These are phyloP conservation scores for Nomada lathburiana DNA, from an alignment of 2,888 invertebrate species.

Conservation along the genomic window DNA sequence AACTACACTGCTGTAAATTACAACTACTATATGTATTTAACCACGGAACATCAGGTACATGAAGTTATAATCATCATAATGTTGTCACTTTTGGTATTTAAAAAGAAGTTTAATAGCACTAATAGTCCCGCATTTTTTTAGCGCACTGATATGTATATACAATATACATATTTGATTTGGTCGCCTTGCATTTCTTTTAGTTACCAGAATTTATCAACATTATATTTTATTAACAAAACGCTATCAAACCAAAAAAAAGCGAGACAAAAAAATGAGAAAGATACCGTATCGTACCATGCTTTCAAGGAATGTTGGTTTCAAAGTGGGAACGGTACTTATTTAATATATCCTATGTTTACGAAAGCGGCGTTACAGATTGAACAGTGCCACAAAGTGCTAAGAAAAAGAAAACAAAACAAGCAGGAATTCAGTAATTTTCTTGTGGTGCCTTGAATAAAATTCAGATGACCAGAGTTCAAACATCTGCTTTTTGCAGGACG, in stretches of 20 bases:
- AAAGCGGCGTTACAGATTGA: slow-evolving; percentile 50
- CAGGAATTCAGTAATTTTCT: slow-evolving; percentile 53
- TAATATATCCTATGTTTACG: slow-evolving; percentile 54
- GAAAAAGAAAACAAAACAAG: slow-evolving; percentile 28
- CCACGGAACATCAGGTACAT: slow-evolving; percentile 62
- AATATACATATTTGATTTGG: slow-evolving; percentile 45
- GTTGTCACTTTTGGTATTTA: slow-evolving; percentile 68
- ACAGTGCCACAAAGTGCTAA: slow-evolving; percentile 46
- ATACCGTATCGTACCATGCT: slow-evolving; percentile 48
- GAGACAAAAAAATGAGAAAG: slow-evolving; percentile 2
- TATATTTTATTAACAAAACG: slow-evolving; percentile 58
- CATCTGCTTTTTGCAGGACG: slow-evolving; percentile 50
- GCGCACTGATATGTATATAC: slow-evolving; percentile 53
- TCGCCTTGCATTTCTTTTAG: slow-evolving; percentile 53
- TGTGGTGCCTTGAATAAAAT: slow-evolving; percentile 66
- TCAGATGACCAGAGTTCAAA: slow-evolving; percentile 49
- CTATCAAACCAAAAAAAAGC: slow-evolving; percentile 55
- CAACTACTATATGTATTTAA: slow-evolving; percentile 68
- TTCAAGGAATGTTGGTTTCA: slow-evolving; percentile 42
- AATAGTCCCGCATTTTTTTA: slow-evolving; percentile 38
- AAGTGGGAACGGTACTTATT: slow-evolving; percentile 58
- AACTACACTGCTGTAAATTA: slow-evolving; percentile 62
- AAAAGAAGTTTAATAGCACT: slow-evolving; percentile 53
- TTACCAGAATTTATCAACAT: slow-evolving; percentile 58
- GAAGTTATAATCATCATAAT: slow-evolving; percentile 67